Conservation (phyloP, 2,888 invertebrate genomes). For the Ramazzottius varieornatus region DNA sequence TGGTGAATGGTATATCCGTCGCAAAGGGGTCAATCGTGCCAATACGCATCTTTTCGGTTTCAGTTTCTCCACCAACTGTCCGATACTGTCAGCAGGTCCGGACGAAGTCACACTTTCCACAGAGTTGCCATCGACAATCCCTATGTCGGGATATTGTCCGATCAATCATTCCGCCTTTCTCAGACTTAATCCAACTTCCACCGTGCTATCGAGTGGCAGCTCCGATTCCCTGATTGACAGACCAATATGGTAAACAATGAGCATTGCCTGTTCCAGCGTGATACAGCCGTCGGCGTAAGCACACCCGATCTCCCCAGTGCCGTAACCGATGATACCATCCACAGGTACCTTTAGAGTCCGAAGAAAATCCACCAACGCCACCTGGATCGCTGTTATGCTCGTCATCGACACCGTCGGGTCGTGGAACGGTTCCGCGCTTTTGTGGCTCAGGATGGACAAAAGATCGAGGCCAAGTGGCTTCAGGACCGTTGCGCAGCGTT, state of each 20-base stretch:
- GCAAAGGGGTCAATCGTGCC: too few species aligned
- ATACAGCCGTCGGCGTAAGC: constrained; percentile 88
- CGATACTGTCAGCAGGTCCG: constrained; percentile 44
- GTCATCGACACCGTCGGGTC: constrained; percentile 69
- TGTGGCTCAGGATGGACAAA: constrained; percentile 43
- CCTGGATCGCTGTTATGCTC: constrained; percentile 79
- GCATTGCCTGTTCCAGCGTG: constrained; percentile 69
- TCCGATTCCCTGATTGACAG: constrained; percentile 35
- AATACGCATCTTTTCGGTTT: constrained; percentile 43
- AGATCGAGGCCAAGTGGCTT: constrained; percentile 54
- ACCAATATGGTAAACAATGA: constrained; percentile 67
- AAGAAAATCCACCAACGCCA: constrained; percentile 72
- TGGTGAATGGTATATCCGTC: constrained; percentile 82
- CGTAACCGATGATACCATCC: constrained; percentile 79
- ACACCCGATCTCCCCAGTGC: constrained; percentile 61
- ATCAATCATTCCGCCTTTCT: too few species aligned
- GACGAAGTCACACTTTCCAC: constrained; percentile 77
- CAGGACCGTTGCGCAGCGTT: constrained; percentile 45
- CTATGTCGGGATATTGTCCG: constrained; percentile 37
- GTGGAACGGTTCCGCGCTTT: constrained; percentile 47
- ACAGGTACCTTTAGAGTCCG: constrained; percentile 44
- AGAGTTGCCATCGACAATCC: constrained; percentile 80
- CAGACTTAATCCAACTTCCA: constrained; percentile 55
- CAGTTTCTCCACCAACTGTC: constrained; percentile 40
- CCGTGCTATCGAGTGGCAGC: constrained; percentile 54